Percentiles rank a stretch among this genome's conserved stretches.
Evolutionary conservation across 2,888 invertebrate genomes (phyloP).

Genomic region (Scaptomyza reducta): DNA sequence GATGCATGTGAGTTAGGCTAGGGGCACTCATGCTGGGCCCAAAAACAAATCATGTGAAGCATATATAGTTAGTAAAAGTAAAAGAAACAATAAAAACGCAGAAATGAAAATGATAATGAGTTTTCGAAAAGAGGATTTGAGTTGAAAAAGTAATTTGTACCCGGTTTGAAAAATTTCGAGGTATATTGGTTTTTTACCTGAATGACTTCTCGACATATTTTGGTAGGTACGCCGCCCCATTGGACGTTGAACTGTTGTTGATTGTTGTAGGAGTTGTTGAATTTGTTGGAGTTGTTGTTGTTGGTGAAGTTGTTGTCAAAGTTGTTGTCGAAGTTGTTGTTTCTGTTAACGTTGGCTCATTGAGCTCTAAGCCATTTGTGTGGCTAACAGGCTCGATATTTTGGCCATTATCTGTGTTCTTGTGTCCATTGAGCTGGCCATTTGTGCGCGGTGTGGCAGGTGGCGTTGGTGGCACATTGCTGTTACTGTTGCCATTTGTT

Average conservation of each 20-base stretch:
- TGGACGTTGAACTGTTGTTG: slow-evolving; percentile 52
- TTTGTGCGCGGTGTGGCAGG: slow-evolving; percentile 41
- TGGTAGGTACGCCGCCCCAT: slow-evolving; percentile 81
- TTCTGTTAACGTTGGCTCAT: slow-evolving; percentile 25
- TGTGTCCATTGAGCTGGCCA: slow-evolving; percentile 48
- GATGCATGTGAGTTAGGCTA: slow-evolving; percentile 1
- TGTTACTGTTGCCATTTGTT: slow-evolving; percentile 36
- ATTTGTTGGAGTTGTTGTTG: slow-evolving; percentile 25
- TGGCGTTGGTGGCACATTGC: slow-evolving; percentile 36
- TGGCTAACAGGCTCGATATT: slow-evolving; percentile 3
- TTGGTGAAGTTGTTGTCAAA: slow-evolving; percentile 17
- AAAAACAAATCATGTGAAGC: slow-evolving; percentile 15
- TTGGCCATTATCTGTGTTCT: slow-evolving; percentile 35
- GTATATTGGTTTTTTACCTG: slow-evolving; percentile 82
- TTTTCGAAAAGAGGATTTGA: slow-evolving; percentile 1
- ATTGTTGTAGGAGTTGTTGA: slow-evolving; percentile 25
- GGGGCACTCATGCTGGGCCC: slow-evolving; percentile 44
- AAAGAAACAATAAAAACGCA: not conserved
- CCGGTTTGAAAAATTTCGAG: slow-evolving; percentile 14
- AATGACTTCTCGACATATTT: slow-evolving; percentile 85
- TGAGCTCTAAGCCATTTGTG: slow-evolving; percentile 40
- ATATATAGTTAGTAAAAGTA: slow-evolving; percentile 3
- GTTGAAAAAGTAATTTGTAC: slow-evolving; percentile 4
- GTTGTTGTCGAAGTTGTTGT: slow-evolving; percentile 25
- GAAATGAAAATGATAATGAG: slow-evolving; percentile 14